Evolutionary conservation across 1,140 invertebrate species (phyloP), one percentile per base, ranked within the genome.

Genomic region (Megalopta genalis): DNA sequence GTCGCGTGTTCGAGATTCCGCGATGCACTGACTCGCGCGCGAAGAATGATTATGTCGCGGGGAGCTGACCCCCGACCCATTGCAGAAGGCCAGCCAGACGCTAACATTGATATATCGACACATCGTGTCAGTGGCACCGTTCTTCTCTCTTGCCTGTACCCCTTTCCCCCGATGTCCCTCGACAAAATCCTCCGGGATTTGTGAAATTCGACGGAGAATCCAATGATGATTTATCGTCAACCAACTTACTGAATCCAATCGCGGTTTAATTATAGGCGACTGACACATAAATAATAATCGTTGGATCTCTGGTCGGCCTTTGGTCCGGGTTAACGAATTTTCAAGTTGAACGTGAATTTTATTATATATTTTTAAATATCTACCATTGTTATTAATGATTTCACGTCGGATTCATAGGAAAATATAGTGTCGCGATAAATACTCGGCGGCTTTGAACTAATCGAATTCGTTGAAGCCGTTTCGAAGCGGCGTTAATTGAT

Each of bases 11-110:
- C 21, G 39, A 54, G 54, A 49, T 52, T 73, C 64, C 69, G 49
- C 82, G 59, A 52, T 73, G 14, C 49, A 83, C 63, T 77, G 69
- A 25, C 37, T 37, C 54, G 16, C 65, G 5, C 37, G 18, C 27
- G 9, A 0, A 82, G 42, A 21, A 16, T 23, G 74, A 82, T 82
- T 75, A 71, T 66, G 70, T 70, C 25, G n/a, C 54, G 46, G 54
- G 49, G 39, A 67, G 39, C 32, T 80, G 82, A 82, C 74, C 75
- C 37, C 32, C 49, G 81, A 84, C 75, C 82, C 42, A 46, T 75
- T 70, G 54, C 62, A 74, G 82, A 82, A 80, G 70, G 9, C 49
- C 77, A 73, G 62, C 21, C 77, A 66, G 63, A 74, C 70, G 52
- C 18, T 74, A 49, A 25, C n/a, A 21, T 27, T 16, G 32, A 32